phyloP scores from a whole-genome alignment of 2,113 vertebrate genomes.

The Microtus pennsylvanicus region DNA sequence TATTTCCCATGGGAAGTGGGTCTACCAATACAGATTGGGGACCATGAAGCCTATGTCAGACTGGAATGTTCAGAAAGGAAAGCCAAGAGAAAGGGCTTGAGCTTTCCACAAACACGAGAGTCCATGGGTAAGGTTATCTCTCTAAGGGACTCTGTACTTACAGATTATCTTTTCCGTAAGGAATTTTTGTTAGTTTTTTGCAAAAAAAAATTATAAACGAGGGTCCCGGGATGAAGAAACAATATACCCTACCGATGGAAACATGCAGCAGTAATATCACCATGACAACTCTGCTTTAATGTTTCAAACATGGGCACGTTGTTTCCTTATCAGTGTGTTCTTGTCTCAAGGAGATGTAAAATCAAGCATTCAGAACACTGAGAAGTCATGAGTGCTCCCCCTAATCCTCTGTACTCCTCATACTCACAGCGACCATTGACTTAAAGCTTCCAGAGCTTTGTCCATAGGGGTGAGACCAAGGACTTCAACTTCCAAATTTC shows the following conservation, averaged over 20 bases:
- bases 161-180: neutral
- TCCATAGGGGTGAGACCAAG: neutral
- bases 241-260: neutral
- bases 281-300: neutral
- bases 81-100: neutral
- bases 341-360: neutral
- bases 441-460: neutral
- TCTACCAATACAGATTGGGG: neutral
- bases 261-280: neutral
- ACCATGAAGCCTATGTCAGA: neutral
- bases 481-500: neutral
- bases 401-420: neutral
- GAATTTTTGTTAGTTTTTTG: conserved; percentile 50
- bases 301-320: neutral
- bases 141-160: neutral
- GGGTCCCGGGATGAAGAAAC: neutral
- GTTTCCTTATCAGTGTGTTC: neutral
- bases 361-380: neutral
- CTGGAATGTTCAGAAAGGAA: neutral
- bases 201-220: neutral
- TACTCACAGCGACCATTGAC: neutral
- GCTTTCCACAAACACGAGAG: neutral
- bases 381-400: neutral
- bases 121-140: neutral
- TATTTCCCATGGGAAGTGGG: neutral